phyloP scores from a whole-genome alignment of 2,113 vertebrate genomes.

The Chascanopsetta lugubris region DNA sequence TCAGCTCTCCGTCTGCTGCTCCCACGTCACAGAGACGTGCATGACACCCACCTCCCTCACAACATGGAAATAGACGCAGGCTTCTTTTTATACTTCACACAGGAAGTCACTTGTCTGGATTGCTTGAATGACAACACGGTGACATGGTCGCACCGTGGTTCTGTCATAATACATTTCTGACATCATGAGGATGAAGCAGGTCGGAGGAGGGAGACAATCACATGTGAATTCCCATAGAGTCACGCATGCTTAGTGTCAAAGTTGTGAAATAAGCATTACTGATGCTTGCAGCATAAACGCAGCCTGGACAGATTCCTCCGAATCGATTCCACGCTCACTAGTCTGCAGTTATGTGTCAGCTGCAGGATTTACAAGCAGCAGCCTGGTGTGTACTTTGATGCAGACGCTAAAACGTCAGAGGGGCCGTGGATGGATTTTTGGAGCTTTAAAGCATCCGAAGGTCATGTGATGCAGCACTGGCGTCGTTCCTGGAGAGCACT shows the following conservation, averaged over 20 bases:
- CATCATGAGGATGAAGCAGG: constrained; percentile 15
- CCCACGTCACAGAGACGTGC: constrained; percentile 69
- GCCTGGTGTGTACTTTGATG: constrained; percentile 26
- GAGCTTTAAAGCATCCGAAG: not conserved
- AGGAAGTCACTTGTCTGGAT: constrained; percentile 34
- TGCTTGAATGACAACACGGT: constrained; percentile 7
- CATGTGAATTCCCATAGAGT: constrained; percentile 9
- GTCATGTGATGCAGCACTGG: constrained; percentile 3
- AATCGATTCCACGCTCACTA: constrained; percentile 41
- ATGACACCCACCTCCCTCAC: constrained; percentile 67
- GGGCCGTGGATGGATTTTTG: too few relatives aligned
- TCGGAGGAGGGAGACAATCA: constrained; percentile 3
- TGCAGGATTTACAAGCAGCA: constrained; percentile 44
- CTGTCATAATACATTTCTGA: not conserved
- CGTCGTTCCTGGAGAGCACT: constrained; percentile 29
- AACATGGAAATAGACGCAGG: constrained; percentile 68
- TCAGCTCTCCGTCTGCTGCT: constrained; percentile 73
- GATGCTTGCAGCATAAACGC: constrained; percentile 22
- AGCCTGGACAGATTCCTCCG: constrained; percentile 41
- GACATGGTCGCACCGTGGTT: not conserved
- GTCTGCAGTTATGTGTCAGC: constrained; percentile 45
- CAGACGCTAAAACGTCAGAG: constrained; percentile 33
- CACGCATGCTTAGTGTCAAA: constrained; percentile 17
- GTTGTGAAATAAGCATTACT: constrained; percentile 22
- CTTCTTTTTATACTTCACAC: constrained; percentile 41